Base-by-base conservation (phyloP, 2,113 vertebrate genomes). In the Ameiurus melas region DNA sequence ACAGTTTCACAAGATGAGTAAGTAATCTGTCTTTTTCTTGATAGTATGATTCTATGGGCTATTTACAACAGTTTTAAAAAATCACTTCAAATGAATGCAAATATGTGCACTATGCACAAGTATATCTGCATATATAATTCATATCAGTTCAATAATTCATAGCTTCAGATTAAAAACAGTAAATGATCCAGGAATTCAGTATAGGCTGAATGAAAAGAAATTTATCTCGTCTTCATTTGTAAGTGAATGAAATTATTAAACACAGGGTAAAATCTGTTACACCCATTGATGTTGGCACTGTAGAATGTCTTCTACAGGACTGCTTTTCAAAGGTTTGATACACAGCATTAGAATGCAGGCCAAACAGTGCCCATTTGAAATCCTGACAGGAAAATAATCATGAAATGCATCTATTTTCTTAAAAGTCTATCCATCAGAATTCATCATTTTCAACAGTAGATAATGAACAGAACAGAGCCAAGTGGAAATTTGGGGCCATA, bases 401-500 rank as follows among this genome's bases (percentile, higher is more conserved):
- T 78, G 53, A 81, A 84, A 86, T 85, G 55, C 85, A 87, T 82
- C 51, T 60, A 87, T 73, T 85, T 87, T 86, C 82, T 88, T 89
- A 78, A 91, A 90, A 89, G 68, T 75, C 79, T 7, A 53, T 62
- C 68, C 55, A 90, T 89, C 84, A 83, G 90, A 90, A 89, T 90
- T 89, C 86, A 87, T 90, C 85, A 86, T 91, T 86, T 90, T 90
- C 81, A 84, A 87, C 58, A 75, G 30, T 36, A 62, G 66, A 88
- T 85, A 89, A 88, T 89, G 82, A 88, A 90, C 87, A 85, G 90
- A 88, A 86, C 88, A 88, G 90, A 91, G 87, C 92, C 90, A 87
- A 91, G 90, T 91, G 80, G 87, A 93, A 92, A 87, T 91, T 89
- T 60, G 83, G 89, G 86, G 92, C 93, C 94, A 91, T 96, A 96